phyloP scores from a whole-genome alignment of 2,113 vertebrate species.

The Hemicordylus capensis region DNA sequence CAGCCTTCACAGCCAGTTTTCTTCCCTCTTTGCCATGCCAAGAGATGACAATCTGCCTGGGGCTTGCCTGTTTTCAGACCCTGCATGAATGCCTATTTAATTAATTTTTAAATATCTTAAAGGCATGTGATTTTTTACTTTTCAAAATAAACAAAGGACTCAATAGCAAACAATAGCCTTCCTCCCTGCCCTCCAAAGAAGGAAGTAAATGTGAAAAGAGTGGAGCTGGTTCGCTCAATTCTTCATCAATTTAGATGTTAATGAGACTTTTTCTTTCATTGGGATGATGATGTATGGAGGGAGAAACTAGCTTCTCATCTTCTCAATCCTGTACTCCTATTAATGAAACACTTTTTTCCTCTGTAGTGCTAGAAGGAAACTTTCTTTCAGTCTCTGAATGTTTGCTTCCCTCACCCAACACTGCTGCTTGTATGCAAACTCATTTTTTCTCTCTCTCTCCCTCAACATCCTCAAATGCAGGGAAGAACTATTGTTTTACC shows the following conservation, averaged over 20 bases:
- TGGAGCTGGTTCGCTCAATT: neutral
- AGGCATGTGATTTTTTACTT: slow-evolving; percentile 3
- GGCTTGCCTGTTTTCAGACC: slow-evolving; percentile 26
- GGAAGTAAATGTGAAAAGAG: neutral
- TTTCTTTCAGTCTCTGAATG: neutral
- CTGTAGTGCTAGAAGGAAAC: neutral
- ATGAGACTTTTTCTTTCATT: slow-evolving; percentile 16
- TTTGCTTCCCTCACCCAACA: neutral
- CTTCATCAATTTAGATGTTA: slow-evolving; percentile 24
- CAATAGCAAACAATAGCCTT: neutral
- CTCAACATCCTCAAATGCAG: neutral
- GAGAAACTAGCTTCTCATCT: slow-evolving; percentile 24
- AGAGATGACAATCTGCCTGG: neutral
- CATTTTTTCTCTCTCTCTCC: neutral
- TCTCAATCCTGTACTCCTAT: neutral
- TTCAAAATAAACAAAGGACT: slow-evolving; percentile 14
- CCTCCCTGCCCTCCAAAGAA: neutral
- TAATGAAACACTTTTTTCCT: neutral
- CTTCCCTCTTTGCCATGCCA: slow-evolving; percentile 11
- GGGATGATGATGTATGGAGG: neutral
- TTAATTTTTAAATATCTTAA: slow-evolving; percentile 20
- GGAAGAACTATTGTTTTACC: neutral
- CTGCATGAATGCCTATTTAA: slow-evolving; percentile 14
- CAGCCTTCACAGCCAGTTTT: slow-evolving; percentile 25
- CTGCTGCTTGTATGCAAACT: neutral